Evolutionary conservation across 2,888 invertebrate genomes (phyloP).

Genomic region (Lymantria dispar): DNA sequence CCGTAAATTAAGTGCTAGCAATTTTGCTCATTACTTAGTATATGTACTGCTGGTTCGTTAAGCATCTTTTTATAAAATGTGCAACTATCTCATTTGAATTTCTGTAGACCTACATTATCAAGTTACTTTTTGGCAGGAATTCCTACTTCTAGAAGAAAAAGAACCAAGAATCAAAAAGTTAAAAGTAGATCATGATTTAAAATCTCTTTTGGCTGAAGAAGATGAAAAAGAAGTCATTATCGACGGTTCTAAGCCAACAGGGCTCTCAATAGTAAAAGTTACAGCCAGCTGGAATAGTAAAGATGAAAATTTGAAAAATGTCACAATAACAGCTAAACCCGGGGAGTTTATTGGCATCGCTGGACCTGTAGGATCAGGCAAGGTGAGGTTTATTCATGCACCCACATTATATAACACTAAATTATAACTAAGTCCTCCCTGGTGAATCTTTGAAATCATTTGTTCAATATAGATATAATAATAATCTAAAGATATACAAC

Average conservation of each 20-base stretch:
- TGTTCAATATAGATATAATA: too few relatives aligned
- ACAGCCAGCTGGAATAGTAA: constrained; percentile 72
- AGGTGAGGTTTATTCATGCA: constrained; percentile 58
- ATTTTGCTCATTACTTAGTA: too few relatives aligned
- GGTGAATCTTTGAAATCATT: too few relatives aligned
- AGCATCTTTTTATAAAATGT: too few relatives aligned
- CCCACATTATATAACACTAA: not conserved
- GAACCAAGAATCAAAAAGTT: constrained; percentile 36
- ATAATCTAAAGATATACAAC: too few relatives aligned
- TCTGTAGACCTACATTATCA: not conserved
- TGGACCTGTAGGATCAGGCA: constrained; percentile 89
- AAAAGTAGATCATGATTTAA: constrained; percentile 9
- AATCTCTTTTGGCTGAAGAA: constrained; percentile 8
- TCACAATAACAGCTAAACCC: constrained; percentile 73
- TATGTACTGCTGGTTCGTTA: too few relatives aligned
- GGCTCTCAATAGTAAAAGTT: constrained; percentile 58
- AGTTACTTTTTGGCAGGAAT: constrained; percentile 50
- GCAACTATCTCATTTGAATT: too few relatives aligned
- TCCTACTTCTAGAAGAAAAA: constrained; percentile 67
- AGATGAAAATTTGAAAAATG: constrained; percentile 76
- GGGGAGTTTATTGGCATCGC: constrained; percentile 86
- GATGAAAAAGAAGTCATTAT: constrained; percentile 11
- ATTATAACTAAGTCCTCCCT: too few relatives aligned
- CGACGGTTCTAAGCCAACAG: constrained; percentile 34
- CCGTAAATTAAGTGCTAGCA: too few relatives aligned